Percentiles rank a stretch among this genome's conserved stretches.
Conservation (phyloP, 2,888 invertebrate genomes). For the Deilephila elpenor region DNA sequence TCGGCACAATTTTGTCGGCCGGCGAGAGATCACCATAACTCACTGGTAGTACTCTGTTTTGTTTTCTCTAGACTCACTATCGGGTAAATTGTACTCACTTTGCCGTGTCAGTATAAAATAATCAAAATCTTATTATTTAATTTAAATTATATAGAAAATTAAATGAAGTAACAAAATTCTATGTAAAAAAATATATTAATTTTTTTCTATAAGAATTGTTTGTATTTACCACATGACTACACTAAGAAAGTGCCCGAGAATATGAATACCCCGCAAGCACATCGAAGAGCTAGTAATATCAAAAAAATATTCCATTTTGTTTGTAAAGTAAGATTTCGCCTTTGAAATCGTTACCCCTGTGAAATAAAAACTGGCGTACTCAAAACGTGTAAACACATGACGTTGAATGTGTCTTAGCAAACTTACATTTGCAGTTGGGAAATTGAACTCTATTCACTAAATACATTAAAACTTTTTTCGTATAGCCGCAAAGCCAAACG, state of each 20-base stretch:
- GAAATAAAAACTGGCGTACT: conserved; percentile 76
- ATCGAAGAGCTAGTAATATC: conserved; percentile 11
- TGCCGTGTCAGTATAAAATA: too few relatives aligned
- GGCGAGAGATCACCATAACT: too few relatives aligned
- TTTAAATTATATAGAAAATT: too few relatives aligned
- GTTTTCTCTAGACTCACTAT: too few relatives aligned
- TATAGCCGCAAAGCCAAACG: conserved; percentile 46
- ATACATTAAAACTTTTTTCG: conserved; percentile 40
- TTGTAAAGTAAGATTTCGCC: conserved; percentile 74
- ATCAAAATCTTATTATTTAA: too few relatives aligned
- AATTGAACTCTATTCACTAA: conserved; percentile 52
- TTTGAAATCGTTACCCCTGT: conserved; percentile 74
- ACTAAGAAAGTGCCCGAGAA: neutral
- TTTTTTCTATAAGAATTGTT: neutral
- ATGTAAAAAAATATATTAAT: neutral
- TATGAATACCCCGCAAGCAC: conserved; percentile 14
- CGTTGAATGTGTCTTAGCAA: conserved; percentile 60
- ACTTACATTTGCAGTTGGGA: conserved; percentile 55
- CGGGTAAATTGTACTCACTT: too few relatives aligned
- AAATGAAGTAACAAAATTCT: too few relatives aligned
- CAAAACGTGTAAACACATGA: conserved; percentile 67
- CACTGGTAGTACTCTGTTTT: too few relatives aligned
- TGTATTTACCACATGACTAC: neutral
- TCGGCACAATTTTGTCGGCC: too few relatives aligned
- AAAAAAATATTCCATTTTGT: conserved; percentile 67